Base-by-base conservation (phyloP, 1,140 invertebrate species). In the Brachystomella parvula region DNA sequence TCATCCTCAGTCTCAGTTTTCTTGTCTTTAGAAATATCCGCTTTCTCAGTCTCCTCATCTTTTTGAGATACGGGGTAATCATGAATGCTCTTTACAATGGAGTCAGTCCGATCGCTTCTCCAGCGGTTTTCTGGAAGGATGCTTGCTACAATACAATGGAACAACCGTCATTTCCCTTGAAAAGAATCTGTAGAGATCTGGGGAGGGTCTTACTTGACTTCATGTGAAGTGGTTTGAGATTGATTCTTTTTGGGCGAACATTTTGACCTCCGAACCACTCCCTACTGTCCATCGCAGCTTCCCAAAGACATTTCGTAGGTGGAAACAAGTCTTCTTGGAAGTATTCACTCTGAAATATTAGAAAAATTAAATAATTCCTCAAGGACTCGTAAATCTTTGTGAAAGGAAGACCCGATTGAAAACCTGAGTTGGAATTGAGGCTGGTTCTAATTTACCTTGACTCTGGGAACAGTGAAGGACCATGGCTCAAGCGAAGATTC, bases 321-420 rank as follows among this genome's bases (percentile, higher is more conserved):
- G 93, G 93, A 77, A 94, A 96, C 26, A 97, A 79, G 81, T 97
- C 94, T 77, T 96, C 92, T 88, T 97, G 93, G 82, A 97, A 96
- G 71, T 92, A 83, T 76, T 95, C 92, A 72, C 85, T 91, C 91
- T 94, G 78, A 30, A 61, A 35, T 31, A 19, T 44, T 1, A 47
- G 6, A 61, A 61, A 61, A 26, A 32, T 21, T 17, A 44, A n/a
- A 47, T 12, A 19, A 44, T n/a, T 53, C 24, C 49, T 17, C 12
- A 61, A 35, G 35, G 33, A 59, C 28, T 47, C n/a, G n/a, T n/a
- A n/a, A n/a, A n/a, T n/a, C n/a, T n/a, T n/a, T n/a, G n/a, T n/a
- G n/a, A n/a, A n/a, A n/a, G n/a, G n/a, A n/a, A n/a, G n/a, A n/a
- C n/a, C 19, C 28, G 30, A 12, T 39, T 26, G 24, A 39, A 53